Percentiles rank a stretch among this genome's conserved stretches.
phyloP scores from a whole-genome alignment of 2,797 vertebrate genomes.

The Falco concolor region DNA sequence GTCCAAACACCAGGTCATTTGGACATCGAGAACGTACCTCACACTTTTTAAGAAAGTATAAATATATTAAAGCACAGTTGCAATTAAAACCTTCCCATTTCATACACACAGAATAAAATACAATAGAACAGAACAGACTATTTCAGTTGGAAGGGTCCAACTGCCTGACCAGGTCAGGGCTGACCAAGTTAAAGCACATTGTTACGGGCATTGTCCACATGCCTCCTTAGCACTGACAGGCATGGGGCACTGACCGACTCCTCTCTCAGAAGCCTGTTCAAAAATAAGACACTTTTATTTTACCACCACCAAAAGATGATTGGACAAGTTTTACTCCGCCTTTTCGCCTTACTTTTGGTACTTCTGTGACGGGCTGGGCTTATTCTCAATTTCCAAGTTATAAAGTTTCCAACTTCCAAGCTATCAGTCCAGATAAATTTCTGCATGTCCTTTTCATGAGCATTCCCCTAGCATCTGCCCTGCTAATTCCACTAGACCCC shows the following conservation, averaged over 20 bases:
- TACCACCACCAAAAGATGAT: background rate
- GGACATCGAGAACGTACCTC: background rate
- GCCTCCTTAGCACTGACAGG: background rate
- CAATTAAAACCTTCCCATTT: background rate
- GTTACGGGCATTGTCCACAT: background rate
- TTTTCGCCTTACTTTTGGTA: background rate
- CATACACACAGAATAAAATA: background rate
- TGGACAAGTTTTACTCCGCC: background rate
- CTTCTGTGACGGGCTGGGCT: background rate
- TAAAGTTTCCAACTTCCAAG: background rate
- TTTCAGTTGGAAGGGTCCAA: background rate
- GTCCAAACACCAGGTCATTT: background rate
- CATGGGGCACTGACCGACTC: rapidly evolving
- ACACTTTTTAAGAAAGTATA: background rate
- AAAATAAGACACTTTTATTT: background rate
- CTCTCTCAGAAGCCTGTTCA: background rate
- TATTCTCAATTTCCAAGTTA: background rate
- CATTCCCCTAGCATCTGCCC: background rate
- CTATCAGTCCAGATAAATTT: background rate
- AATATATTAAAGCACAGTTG: background rate
- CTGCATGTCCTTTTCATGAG: background rate
- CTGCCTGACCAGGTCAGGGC: background rate
- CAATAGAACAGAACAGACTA: background rate
- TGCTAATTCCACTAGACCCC: background rate
- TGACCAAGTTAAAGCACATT: background rate